Evolutionary conservation across 2,113 vertebrate species (phyloP).

Genomic region (Aramus guarauna): DNA sequence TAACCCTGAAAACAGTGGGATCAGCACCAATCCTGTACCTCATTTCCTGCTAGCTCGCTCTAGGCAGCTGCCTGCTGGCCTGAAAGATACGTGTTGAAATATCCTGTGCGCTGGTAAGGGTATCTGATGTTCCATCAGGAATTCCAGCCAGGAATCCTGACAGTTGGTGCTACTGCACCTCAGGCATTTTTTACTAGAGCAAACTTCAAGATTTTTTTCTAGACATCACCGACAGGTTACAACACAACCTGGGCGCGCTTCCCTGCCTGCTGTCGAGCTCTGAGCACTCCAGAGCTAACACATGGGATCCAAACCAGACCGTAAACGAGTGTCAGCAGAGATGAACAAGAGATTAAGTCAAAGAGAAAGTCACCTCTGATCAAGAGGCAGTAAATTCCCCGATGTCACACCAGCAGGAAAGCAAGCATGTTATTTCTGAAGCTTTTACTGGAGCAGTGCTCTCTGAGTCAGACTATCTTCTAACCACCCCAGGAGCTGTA

Average conservation of each 20-base stretch:
- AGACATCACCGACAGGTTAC: neutral
- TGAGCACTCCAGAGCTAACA: neutral
- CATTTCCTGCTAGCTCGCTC: neutral
- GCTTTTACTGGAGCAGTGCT: neutral
- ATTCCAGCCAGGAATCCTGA: neutral
- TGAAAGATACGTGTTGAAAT: too few relatives aligned
- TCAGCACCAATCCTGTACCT: neutral
- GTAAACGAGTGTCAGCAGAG: neutral
- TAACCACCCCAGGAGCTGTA: neutral
- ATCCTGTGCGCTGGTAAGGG: too few relatives aligned
- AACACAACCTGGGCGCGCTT: neutral
- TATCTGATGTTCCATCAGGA: neutral
- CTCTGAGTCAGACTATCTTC: neutral
- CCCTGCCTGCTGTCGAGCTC: neutral
- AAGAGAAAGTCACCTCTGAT: neutral
- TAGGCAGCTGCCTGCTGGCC: neutral
- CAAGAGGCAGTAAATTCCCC: neutral
- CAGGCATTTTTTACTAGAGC: neutral
- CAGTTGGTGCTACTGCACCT: neutral
- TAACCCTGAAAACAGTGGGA: neutral
- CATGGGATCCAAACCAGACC: neutral
- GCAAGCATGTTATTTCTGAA: neutral
- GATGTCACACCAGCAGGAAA: neutral
- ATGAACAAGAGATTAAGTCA: neutral
- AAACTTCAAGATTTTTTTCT: neutral